Percentiles rank a stretch among this genome's conserved stretches.
Evolutionary conservation across 2,113 vertebrate species (phyloP).

Genomic region (Lutjanus erythropterus): DNA sequence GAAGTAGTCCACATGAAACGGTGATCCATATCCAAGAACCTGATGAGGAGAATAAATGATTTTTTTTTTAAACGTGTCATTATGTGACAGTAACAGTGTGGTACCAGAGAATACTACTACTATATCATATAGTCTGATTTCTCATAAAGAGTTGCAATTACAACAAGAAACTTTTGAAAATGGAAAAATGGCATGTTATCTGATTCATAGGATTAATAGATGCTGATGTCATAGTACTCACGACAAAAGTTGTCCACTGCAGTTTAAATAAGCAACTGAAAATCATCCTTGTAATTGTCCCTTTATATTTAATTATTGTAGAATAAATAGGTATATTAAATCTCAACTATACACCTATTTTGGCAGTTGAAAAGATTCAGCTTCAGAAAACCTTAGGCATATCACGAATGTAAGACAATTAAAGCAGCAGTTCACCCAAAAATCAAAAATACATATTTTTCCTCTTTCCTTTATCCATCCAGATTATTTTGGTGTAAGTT

Average conservation of each 20-base stretch:
- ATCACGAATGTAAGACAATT: background rate
- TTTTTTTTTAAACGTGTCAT: background rate
- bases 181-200: background rate
- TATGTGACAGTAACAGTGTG: background rate
- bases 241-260: background rate
- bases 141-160: background rate
- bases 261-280: background rate
- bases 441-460: too few relatives aligned
- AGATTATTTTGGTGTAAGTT: too few relatives aligned
- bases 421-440: too few relatives aligned
- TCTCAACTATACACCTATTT: background rate
- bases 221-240: background rate
- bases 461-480: too few relatives aligned
- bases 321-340: background rate
- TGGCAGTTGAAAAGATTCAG: background rate
- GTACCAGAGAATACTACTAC: background rate
- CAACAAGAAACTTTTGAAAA: background rate
- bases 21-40: slow-evolving; percentile 68
- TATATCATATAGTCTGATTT: background rate
- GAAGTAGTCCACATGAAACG: slow-evolving; percentile 46
- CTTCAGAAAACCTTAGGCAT: background rate
- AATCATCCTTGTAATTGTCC: background rate
- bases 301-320: background rate
- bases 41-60: slow-evolving; percentile 41
- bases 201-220: too few relatives aligned